Base-by-base conservation (phyloP, 2,888 invertebrate species). In the Xiphydria camelus region DNA sequence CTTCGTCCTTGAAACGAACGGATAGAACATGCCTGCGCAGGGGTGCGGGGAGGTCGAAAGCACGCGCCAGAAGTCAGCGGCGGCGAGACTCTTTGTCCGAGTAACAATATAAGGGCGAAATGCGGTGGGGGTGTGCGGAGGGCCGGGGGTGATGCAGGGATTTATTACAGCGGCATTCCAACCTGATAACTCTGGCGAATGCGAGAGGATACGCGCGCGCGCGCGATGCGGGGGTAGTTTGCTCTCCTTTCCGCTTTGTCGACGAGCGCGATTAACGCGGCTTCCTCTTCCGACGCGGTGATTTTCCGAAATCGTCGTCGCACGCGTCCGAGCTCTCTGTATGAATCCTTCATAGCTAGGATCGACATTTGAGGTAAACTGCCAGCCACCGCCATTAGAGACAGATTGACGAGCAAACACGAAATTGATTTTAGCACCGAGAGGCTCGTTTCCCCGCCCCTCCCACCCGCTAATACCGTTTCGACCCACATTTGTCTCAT, bases 101-200 rank as follows among this genome's bases (percentile, higher is more conserved):
- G 64, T 61, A 68, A 71, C 70, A 70, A 71, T 71, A 68, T 70
- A 70, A 68, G 70, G 69, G 68, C 64, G 70, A 70, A 70, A 65
- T 59, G 65, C 57, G 51, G 55, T 48, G 39, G 46, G 20, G 49
- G 40, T 33, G 39, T 19, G 49, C 21, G 42, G 26, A 40, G 57
- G 45, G 31, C 42, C 47, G 58, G 56, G 60, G 61, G 59, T 62
- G 68, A 67, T 64, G 63, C 53, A 57, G 55, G 68, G 69, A 72
- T 73, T 72, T 71, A 73, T 73, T 70, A 70, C 64, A 47, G 45
- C 60, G 62, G 59, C 69, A 70, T 70, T 69, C 72, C 70, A 64
- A 61, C 61, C 64, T 70, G 70, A 71, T 72, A 70, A 71, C 71
- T 66, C 69, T 64, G n/a, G 56, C 59, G 45, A 51, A 44, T 37